phyloP scores from a whole-genome alignment of 2,888 invertebrate species.

The Sesia apiformis region DNA sequence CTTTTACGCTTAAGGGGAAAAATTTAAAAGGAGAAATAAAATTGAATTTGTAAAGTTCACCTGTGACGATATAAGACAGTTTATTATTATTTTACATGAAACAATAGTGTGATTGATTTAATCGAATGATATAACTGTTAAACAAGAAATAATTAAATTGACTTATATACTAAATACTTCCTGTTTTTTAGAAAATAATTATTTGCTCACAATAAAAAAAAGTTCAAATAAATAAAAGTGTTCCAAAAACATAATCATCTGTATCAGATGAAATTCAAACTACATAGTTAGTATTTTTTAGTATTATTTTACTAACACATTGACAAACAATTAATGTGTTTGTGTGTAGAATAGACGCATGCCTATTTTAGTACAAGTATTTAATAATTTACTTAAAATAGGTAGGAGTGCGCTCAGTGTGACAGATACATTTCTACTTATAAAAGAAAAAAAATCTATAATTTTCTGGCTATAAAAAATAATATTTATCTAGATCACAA shows the following conservation, averaged over 20 bases:
- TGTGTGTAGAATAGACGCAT: slow-evolving; percentile 56
- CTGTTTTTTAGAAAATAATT: neutral
- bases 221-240: slow-evolving; percentile 53
- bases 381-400: slow-evolving; percentile 51
- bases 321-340: slow-evolving; percentile 39
- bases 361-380: slow-evolving; percentile 72
- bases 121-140: no score
- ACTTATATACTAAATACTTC: neutral
- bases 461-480: no score
- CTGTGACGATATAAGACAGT: no score
- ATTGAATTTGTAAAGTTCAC: no score
- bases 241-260: slow-evolving; percentile 55
- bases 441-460: no score
- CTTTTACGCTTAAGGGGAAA: neutral
- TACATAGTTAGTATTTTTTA: slow-evolving; percentile 47
- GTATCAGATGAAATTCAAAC: slow-evolving; percentile 71
- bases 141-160: no score
- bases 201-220: slow-evolving; percentile 47
- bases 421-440: slow-evolving; percentile 3
- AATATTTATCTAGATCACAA: no score
- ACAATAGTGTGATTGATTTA: no score
- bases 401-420: slow-evolving; percentile 50
- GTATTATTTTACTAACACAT: slow-evolving; percentile 55
- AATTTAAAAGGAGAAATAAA: no score
- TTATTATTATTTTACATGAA: no score